Evolutionary conservation across 2,888 invertebrate genomes (phyloP).

Genomic region (Cantharis rustica): DNA sequence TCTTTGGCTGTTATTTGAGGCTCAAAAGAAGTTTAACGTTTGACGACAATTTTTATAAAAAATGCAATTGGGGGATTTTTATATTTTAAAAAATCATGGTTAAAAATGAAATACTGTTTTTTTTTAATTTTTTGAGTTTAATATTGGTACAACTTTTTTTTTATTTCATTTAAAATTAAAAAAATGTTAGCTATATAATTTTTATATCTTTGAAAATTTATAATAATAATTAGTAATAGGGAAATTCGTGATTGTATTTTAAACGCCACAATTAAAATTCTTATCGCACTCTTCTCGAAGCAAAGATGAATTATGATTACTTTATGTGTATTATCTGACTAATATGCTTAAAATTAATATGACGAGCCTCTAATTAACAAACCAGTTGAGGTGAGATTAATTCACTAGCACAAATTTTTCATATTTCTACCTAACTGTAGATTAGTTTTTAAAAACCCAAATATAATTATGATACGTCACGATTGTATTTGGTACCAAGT

Average conservation of each 20-base stretch:
- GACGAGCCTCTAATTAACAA: conserved; percentile 13
- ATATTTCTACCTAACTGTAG: neutral
- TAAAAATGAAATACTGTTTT: too few species aligned
- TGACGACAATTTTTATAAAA: too few species aligned
- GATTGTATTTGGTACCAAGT: neutral
- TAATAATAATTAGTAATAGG: neutral
- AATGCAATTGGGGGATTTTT: too few species aligned
- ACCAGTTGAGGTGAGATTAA: conserved; percentile 19
- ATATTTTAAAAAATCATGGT: too few species aligned
- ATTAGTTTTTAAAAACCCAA: neutral
- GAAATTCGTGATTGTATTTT: neutral
- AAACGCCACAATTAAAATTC: neutral
- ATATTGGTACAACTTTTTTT: too few species aligned
- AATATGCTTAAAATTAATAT: conserved; percentile 15
- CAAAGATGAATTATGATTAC: conserved; percentile 11
- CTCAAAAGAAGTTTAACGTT: too few species aligned
- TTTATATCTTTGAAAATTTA: neutral
- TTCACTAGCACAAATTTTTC: conserved; percentile 2
- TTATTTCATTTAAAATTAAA: too few species aligned
- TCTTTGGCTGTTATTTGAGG: too few species aligned
- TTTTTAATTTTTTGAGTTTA: too few species aligned
- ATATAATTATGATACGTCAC: neutral
- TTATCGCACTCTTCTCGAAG: conserved; percentile 3
- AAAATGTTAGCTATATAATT: too few species aligned
- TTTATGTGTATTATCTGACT: conserved; percentile 3